phyloP scores from a whole-genome alignment of 2,888 invertebrate species.

The Drosophila algonquin region DNA sequence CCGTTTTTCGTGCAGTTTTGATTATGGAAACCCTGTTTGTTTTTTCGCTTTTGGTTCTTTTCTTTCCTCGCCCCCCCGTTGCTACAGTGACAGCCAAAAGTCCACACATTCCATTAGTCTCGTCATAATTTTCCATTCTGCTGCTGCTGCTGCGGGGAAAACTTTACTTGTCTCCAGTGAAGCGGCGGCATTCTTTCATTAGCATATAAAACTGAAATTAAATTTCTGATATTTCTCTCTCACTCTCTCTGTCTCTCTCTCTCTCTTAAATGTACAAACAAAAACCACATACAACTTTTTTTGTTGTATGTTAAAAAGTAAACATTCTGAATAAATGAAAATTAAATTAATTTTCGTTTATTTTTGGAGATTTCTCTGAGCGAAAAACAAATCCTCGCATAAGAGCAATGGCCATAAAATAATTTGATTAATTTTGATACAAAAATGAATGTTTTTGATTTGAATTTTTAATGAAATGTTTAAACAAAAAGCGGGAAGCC shows the following conservation, averaged over 20 bases:
- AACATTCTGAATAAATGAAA: conserved; percentile 21
- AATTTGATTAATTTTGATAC: conserved; percentile 1
- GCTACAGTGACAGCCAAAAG: conserved; percentile 57
- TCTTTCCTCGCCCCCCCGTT: conserved; percentile 50
- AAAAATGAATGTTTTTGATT: conserved; percentile 15
- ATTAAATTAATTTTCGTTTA: conserved; percentile 19
- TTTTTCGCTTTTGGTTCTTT: conserved; percentile 26
- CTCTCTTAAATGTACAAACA: neutral
- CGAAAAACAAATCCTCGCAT: neutral
- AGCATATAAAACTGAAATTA: conserved; percentile 25
- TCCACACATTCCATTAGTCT: conserved; percentile 51
- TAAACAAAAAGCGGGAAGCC: neutral
- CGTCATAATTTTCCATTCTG: conserved; percentile 24
- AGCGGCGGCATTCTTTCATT: conserved; percentile 19
- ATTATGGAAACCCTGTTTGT: conserved; percentile 28
- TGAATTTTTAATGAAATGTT: conserved; percentile 19
- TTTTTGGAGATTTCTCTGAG: neutral
- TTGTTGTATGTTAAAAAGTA: neutral
- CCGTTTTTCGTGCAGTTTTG: conserved; percentile 39
- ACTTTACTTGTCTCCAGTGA: conserved; percentile 16
- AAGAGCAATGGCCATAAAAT: neutral
- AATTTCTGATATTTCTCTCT: too few relatives aligned
- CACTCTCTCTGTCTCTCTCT: too few relatives aligned
- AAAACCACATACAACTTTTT: neutral
- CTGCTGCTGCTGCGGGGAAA: conserved; percentile 5